phyloP scores from a whole-genome alignment of 53 echinoderm and acorn worm genomes.

The Luidia sarsii region DNA sequence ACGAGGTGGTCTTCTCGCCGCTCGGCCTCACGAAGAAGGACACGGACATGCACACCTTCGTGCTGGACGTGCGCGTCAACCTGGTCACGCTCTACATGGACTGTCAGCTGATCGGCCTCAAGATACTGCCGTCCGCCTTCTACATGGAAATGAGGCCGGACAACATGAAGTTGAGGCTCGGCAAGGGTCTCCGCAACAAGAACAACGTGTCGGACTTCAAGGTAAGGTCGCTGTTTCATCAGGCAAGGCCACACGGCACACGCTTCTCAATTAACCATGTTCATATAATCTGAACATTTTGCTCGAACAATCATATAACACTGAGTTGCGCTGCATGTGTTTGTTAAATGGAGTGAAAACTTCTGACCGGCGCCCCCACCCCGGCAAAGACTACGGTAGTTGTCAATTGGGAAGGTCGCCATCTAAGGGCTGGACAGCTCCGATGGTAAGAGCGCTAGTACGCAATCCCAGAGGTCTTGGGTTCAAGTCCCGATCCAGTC shows the following conservation, averaged over 20 bases:
- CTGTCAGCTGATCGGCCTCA: conserved; percentile 68
- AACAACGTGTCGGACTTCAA: conserved; percentile 72
- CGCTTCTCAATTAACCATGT: no score
- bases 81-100: conserved; percentile 75
- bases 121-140: conserved; percentile 61
- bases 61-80: conserved; percentile 67
- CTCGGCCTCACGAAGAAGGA: conserved; percentile 38
- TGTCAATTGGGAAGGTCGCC: no score
- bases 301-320: background rate
- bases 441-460: no score
- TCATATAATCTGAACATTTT: no score
- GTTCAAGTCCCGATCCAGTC: no score
- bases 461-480: no score
- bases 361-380: no score
- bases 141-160: conserved; percentile 59
- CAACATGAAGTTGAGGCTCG: conserved; percentile 68
- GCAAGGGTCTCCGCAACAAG: conserved; percentile 63
- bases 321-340: no score
- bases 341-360: no score
- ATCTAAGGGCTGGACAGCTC: no score
- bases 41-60: conserved; percentile 65
- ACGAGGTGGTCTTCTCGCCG: conserved; percentile 35
- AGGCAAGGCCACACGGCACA: background rate
- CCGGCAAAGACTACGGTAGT: no score
- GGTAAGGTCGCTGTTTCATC: conserved; percentile 66